These are phyloP conservation scores for Acholoe squamosa DNA, from an alignment of 2,888 invertebrate genomes.

Conservation along the genomic window DNA sequence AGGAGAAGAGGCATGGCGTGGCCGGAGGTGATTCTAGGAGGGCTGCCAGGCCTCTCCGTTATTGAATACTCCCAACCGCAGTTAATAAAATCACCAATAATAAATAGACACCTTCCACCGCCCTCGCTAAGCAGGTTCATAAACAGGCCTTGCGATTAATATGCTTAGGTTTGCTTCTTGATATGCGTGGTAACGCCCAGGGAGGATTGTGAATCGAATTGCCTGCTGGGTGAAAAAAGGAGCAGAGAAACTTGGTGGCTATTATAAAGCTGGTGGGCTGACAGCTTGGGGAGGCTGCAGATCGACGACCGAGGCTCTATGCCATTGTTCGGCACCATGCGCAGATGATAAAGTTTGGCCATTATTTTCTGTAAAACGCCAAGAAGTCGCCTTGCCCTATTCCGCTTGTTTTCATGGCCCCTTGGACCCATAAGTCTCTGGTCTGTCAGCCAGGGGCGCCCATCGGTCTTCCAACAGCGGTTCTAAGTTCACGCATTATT, in stretches of 20 bases:
- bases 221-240: background rate
- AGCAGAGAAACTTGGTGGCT: background rate
- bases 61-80: no score
- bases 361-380: conserved; percentile 29
- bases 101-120: no score
- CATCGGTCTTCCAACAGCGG: conserved; percentile 3
- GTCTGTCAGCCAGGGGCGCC: background rate
- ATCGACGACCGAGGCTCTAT: background rate
- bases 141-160: background rate
- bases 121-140: no score
- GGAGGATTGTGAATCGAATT: conserved; percentile 13
- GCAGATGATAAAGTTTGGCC: conserved; percentile 7
- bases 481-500: conserved; percentile 12
- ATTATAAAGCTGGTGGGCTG: background rate
- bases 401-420: background rate
- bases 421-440: background rate
- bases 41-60: no score
- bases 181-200: background rate
- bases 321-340: background rate
- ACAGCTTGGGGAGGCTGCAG: background rate
- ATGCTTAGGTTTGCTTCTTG: background rate
- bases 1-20: no score
- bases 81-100: no score
- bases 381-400: background rate
- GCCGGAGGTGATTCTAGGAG: no score